Evolutionary conservation across 2,888 invertebrate genomes (phyloP).

Genomic region (Drosophila paranaensis): DNA sequence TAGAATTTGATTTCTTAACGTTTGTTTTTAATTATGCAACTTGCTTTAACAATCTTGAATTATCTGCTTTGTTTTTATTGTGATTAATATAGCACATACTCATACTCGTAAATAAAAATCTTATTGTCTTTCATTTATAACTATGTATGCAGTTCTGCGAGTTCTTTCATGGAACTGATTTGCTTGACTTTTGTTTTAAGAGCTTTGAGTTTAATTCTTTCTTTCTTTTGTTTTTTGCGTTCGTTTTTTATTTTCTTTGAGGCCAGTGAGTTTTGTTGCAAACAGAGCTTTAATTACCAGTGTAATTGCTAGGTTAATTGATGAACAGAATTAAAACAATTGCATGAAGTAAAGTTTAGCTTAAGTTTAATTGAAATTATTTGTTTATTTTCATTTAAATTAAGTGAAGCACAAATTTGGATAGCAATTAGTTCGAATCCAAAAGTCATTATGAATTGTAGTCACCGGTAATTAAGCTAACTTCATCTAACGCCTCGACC

Average conservation of each 20-base stretch:
- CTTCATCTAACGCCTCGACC: conserved; percentile 13
- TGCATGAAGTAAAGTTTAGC: conserved; percentile 17
- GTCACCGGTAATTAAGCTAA: conserved; percentile 23
- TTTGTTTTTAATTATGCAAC: conserved; percentile 42
- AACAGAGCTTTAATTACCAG: conserved; percentile 25
- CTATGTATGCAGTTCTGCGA: conserved; percentile 73
- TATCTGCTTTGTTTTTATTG: conserved; percentile 22
- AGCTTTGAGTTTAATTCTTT: conserved; percentile 27
- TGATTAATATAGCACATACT: conserved; percentile 64
- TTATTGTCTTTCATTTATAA: conserved; percentile 78
- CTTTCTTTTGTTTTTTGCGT: neutral
- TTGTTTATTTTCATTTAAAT: conserved; percentile 20
- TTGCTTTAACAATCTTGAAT: conserved; percentile 54
- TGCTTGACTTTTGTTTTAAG: conserved; percentile 48
- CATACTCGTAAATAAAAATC: conserved; percentile 75
- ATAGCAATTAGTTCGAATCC: conserved; percentile 12
- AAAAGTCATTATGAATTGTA: conserved; percentile 22
- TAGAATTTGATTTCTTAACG: conserved; percentile 22
- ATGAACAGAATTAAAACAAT: conserved; percentile 25
- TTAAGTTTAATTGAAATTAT: conserved; percentile 2
- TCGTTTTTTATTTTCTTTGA: neutral
- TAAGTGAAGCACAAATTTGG: conserved; percentile 8
- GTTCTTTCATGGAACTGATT: conserved; percentile 61
- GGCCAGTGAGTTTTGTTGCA: conserved; percentile 11
- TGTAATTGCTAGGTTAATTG: conserved; percentile 26